Percentiles rank a stretch among this genome's conserved stretches.
Evolutionary conservation across 2,797 vertebrate genomes (phyloP).

Genomic region (Okamejei kenojei): DNA sequence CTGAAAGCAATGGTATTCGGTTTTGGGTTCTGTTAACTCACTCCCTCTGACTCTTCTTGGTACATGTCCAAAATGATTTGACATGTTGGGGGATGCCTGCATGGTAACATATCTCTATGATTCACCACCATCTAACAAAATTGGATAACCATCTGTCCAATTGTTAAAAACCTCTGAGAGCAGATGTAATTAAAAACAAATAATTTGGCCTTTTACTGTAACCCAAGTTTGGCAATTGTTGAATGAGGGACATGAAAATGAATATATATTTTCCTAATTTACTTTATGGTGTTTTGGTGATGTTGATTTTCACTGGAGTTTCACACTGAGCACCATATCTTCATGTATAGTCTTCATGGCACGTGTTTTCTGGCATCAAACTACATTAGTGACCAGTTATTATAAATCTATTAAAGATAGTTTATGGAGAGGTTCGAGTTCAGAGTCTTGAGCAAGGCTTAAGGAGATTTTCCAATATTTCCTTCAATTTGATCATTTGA

Average conservation of each 20-base stretch:
- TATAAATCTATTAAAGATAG: neutral
- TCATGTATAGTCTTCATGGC: neutral
- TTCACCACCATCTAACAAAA: neutral
- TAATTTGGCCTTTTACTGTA: neutral
- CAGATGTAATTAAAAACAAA: too few relatives aligned
- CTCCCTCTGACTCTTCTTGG: neutral
- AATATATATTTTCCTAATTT: neutral
- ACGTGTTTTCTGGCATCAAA: neutral
- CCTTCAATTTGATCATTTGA: neutral
- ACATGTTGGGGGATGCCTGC: neutral
- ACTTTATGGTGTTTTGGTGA: neutral
- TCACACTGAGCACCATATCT: neutral
- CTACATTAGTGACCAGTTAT: neutral
- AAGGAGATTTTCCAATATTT: neutral
- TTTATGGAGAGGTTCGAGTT: neutral
- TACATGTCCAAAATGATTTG: neutral
- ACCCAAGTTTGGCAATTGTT: neutral
- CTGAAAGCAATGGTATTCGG: neutral
- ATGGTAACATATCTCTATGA: neutral
- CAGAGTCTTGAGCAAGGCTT: neutral
- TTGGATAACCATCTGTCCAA: neutral
- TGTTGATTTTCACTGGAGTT: neutral
- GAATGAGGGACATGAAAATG: neutral
- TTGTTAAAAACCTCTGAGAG: neutral
- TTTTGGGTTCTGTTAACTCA: neutral